These are phyloP conservation scores for Polyommatus iphigenia DNA, from an alignment of 2,888 invertebrate genomes.

Conservation along the genomic window DNA sequence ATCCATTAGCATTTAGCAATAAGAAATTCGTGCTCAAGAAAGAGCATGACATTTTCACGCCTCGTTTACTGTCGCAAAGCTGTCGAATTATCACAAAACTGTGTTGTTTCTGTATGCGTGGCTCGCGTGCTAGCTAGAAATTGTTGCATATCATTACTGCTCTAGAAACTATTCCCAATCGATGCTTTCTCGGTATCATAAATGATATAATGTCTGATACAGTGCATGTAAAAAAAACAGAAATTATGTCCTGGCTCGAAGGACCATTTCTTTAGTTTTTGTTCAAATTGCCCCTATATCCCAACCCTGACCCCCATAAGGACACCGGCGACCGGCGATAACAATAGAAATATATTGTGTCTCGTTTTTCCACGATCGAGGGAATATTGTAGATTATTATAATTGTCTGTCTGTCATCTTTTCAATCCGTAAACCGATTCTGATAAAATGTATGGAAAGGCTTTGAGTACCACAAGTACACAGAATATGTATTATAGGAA, in stretches of 20 bases:
- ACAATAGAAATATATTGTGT: too few relatives aligned
- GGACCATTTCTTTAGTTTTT: neutral
- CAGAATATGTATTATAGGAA: too few relatives aligned
- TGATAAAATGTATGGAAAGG: too few relatives aligned
- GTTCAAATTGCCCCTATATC: neutral
- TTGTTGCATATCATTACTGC: slow-evolving; percentile 37
- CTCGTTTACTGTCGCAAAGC: neutral
- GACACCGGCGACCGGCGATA: too few relatives aligned
- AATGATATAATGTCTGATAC: slow-evolving; percentile 14
- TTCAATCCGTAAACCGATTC: too few relatives aligned
- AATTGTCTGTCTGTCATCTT: too few relatives aligned
- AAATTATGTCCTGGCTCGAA: neutral
- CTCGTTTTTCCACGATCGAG: too few relatives aligned
- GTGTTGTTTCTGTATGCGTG: slow-evolving; percentile 30
- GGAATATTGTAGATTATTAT: too few relatives aligned
- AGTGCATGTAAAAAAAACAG: neutral
- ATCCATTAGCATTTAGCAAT: neutral
- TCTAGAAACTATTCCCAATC: slow-evolving; percentile 38
- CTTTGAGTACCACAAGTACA: too few relatives aligned
- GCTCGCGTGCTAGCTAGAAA: slow-evolving; percentile 39
- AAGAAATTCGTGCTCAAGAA: neutral
- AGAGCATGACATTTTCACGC: slow-evolving; percentile 5
- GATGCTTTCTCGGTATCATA: slow-evolving; percentile 40
- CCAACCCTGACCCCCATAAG: too few relatives aligned
- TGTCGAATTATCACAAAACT: slow-evolving; percentile 28